These are phyloP conservation scores for Sterna hirundo DNA, from an alignment of 2,113 vertebrate genomes.

Conservation along the genomic window DNA sequence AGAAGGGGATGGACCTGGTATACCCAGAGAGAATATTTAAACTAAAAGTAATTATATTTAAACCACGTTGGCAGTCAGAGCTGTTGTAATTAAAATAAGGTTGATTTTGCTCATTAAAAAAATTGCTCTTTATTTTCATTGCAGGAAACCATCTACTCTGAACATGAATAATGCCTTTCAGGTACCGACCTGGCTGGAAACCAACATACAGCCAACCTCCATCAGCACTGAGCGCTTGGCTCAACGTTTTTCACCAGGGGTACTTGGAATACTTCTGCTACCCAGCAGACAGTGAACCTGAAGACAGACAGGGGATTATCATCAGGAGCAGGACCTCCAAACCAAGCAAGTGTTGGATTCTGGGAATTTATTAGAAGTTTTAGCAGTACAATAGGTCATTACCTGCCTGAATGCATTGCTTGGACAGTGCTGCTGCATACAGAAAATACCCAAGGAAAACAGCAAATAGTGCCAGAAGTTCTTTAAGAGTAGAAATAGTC, in stretches of 20 bases:
- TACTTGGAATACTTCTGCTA: not conserved
- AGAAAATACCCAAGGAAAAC: not conserved
- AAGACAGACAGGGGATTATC: not conserved
- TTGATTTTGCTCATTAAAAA: conserved; percentile 5
- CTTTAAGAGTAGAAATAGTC: not conserved
- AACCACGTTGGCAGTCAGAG: not conserved
- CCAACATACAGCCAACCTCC: not conserved
- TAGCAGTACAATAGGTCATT: not conserved
- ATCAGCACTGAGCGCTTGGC: not conserved
- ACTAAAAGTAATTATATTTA: conserved; percentile 7
- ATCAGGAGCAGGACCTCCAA: not conserved
- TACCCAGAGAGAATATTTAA: not conserved
- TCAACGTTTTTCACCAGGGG: not conserved
- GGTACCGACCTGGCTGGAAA: not conserved
- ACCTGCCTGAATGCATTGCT: not conserved
- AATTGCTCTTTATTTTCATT: not conserved
- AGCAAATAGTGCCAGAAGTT: not conserved
- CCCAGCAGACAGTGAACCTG: not conserved
- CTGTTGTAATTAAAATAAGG: conserved; percentile 15
- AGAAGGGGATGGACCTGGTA: not conserved
- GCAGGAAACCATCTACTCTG: not conserved
- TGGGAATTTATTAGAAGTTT: not conserved
- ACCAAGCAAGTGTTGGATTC: not conserved
- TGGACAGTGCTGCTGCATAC: not conserved
- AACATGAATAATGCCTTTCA: conserved; percentile 5